A percentile compares a stretch with the other conserved stretches of the same genome.
phyloP scores from a whole-genome alignment of 2,113 vertebrate genomes.

The Neogobius melanostomus region DNA sequence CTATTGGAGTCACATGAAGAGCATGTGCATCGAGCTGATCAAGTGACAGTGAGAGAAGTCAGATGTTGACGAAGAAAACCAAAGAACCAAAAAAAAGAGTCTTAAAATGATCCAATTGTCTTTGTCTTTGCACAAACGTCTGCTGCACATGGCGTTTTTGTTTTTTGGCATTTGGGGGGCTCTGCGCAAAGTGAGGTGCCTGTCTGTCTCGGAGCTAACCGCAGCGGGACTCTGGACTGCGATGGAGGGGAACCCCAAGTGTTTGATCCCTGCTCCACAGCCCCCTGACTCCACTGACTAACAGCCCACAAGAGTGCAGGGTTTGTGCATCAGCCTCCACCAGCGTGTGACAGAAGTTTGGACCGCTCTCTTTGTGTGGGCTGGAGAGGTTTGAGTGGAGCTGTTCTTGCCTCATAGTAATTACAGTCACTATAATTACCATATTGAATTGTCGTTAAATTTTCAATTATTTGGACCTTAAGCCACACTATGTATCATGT shows the following conservation, averaged over 20 bases:
- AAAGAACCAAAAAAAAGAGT: background rate
- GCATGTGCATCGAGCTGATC: conserved; percentile 63
- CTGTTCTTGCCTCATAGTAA: conserved; percentile 27
- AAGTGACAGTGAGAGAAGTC: conserved; percentile 60
- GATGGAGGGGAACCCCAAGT: conserved; percentile 71
- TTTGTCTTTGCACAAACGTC: conserved; percentile 14
- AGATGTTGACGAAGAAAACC: conserved; percentile 45
- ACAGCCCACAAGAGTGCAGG: conserved; percentile 59
- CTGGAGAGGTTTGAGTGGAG: conserved; percentile 21
- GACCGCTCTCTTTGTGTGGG: conserved; percentile 50
- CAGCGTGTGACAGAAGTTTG: conserved; percentile 54
- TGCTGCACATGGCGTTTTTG: conserved; percentile 34
- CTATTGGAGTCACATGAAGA: conserved; percentile 75
- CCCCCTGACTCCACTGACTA: conserved; percentile 61
- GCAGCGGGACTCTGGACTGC: conserved; percentile 63
- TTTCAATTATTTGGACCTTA: too few species aligned
- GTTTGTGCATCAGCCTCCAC: conserved; percentile 2
- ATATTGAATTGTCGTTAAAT: too few species aligned
- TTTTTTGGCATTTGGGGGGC: conserved; percentile 61
- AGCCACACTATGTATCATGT: too few species aligned
- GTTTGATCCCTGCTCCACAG: conserved; percentile 66
- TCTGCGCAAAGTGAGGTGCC: conserved; percentile 72
- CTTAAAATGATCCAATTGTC: background rate
- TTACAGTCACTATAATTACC: too few species aligned
- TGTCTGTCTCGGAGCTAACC: conserved; percentile 73